Evolutionary conservation across 2,888 invertebrate species (phyloP).

Genomic region (Drosophila paramelanica): DNA sequence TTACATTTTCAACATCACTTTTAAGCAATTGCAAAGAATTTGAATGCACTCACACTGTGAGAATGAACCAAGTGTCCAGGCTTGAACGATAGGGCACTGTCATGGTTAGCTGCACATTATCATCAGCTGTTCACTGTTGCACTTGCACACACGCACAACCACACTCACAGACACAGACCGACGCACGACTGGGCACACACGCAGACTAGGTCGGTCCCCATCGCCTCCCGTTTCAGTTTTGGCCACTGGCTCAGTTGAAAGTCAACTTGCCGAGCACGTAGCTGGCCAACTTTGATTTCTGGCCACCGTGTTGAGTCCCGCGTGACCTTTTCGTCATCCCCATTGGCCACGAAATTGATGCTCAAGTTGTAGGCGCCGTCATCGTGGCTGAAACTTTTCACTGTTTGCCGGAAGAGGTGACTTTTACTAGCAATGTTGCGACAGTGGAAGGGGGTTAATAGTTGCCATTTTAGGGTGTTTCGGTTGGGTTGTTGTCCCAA

Average conservation of each 20-base stretch:
- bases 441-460: not conserved
- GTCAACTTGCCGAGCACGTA: slow-evolving; percentile 39
- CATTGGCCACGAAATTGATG: slow-evolving; percentile 16
- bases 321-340: slow-evolving; percentile 4
- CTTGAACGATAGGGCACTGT: slow-evolving; percentile 10
- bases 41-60: not conserved
- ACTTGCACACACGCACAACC: not conserved
- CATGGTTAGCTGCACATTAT: slow-evolving; percentile 11
- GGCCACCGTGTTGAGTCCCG: slow-evolving; percentile 5
- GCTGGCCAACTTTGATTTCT: slow-evolving; percentile 57
- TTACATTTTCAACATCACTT: too few species aligned
- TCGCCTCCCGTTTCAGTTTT: not conserved
- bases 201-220: slow-evolving; percentile 23
- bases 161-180: slow-evolving; percentile 19
- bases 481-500: not conserved
- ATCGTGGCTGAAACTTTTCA: slow-evolving; percentile 43
- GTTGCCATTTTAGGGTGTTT: slow-evolving; percentile 6
- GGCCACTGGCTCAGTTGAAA: slow-evolving; percentile 9
- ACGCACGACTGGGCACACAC: slow-evolving; percentile 59
- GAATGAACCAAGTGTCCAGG: not conserved
- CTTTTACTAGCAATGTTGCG: slow-evolving; percentile 38
- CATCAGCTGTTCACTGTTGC: slow-evolving; percentile 23
- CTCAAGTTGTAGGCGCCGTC: slow-evolving; percentile 16
- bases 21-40: too few species aligned
- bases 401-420: slow-evolving; percentile 47